Base-by-base conservation (phyloP, 2,888 invertebrate species). In the Ditylenchus weischeri region DNA sequence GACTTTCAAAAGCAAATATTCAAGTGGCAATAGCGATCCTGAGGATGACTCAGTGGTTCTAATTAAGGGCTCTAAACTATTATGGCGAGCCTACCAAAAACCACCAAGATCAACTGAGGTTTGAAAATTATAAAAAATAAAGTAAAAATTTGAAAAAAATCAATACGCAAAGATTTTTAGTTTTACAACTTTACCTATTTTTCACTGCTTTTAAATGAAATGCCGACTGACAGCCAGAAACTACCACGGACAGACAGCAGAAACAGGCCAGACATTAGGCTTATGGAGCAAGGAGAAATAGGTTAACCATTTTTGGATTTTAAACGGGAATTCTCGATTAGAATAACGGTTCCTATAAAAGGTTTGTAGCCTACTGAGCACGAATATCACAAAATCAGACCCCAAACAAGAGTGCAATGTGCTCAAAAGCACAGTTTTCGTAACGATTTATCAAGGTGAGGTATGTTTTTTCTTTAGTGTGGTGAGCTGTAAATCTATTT, bases 181-280 rank as follows among this genome's bases (percentile, higher is more conserved):
- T 93, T 90, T 84, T 93, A 91, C 85, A 90, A 92, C 81, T 93
- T 94, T 85, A 93, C 93, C 18, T 87, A 88, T 73, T 93, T 93
- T 85, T 91, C 94, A 13, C 90, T 94, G 90, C 89, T 90, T 23
- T 86, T 94, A 68, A 94, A 94, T 85, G 92, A 93, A 84, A 65
- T 91, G 80, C 89, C 89, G 72, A 86, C 87, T 0, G 88, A 87
- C 38, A 87, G 88, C 19, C 19, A 21, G 87, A 65, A 69, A 65
- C 84, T 93, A 47, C 91, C 93, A 72, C 90, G 90, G 6, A 93
- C 93, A 15, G 95, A 95, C 85, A 90, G 89, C 65, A 88, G 94
- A 71, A 87, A 92, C 72, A 87, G 94, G 94, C 84, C 93, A 1
- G 94, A 94, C 84, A 90, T 94, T 63, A 87, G 92, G 70, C 88